A percentile compares a stretch with the other conserved stretches of the same genome.
Conservation (phyloP, 2,888 invertebrate species). For the Drosophila incognita region DNA sequence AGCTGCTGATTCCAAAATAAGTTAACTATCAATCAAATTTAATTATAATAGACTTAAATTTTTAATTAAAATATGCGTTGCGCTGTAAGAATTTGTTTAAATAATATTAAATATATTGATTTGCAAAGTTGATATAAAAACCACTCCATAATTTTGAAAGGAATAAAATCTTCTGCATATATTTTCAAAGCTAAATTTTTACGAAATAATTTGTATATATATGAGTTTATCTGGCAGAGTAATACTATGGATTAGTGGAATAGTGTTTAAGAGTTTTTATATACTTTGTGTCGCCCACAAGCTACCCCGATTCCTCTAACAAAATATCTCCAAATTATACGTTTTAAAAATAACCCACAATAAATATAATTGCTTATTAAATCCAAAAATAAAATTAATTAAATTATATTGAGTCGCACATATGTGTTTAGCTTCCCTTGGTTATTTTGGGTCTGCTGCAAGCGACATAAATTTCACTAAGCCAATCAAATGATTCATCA, state of each 20-base stretch:
- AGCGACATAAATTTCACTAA: conserved; percentile 9
- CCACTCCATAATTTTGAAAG: too few relatives aligned
- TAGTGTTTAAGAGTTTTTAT: background rate
- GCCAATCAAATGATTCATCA: conserved; percentile 61
- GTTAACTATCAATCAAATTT: background rate
- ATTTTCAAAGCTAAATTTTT: background rate
- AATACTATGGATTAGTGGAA: accelerated
- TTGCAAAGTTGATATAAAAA: background rate
- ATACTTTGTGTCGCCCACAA: background rate
- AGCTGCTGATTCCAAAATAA: background rate
- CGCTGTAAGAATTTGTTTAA: background rate
- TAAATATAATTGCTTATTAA: background rate
- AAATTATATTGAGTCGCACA: background rate
- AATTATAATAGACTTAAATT: background rate
- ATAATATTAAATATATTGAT: background rate
- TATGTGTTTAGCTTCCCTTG: background rate
- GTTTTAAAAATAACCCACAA: background rate
- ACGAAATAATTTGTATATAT: background rate
- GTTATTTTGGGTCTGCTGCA: background rate
- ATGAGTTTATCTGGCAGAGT: background rate
- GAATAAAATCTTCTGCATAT: background rate
- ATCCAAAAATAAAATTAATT: background rate
- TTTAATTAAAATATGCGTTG: accelerated
- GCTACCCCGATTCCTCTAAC: accelerated
- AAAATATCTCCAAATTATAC: background rate